phyloP scores from a whole-genome alignment of 1,140 invertebrate species.

The Drosophila repletoides region DNA sequence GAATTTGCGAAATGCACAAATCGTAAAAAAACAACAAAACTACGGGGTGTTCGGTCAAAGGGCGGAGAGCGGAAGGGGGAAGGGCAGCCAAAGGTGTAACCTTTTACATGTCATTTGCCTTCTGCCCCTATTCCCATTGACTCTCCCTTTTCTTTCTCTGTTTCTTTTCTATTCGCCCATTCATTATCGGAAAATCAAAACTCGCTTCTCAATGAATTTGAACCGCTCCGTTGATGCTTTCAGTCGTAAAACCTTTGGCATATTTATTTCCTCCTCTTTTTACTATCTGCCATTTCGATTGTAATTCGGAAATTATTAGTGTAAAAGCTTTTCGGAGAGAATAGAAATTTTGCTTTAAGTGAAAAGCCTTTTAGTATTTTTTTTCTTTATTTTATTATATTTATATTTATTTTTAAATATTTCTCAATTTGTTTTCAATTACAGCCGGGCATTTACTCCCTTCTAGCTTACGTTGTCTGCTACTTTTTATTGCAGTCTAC shows the following conservation, averaged over 20 bases:
- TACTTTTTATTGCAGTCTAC: constrained; percentile 1
- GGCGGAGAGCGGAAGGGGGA: constrained; percentile 35
- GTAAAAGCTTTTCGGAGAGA: too few relatives aligned
- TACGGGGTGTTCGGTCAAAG: constrained; percentile 38
- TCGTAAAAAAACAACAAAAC: constrained; percentile 55
- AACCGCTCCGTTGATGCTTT: constrained; percentile 43
- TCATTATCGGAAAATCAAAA: constrained; percentile 77
- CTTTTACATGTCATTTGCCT: constrained; percentile 19
- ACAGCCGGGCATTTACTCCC: too few relatives aligned
- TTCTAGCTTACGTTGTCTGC: neutral
- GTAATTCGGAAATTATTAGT: too few relatives aligned
- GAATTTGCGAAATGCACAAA: constrained; percentile 62
- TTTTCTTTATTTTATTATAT: neutral
- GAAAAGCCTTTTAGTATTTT: too few relatives aligned
- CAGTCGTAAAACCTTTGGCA: constrained; percentile 39
- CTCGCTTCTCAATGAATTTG: constrained; percentile 76
- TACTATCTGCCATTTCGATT: constrained; percentile 12
- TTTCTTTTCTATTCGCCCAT: constrained; percentile 3
- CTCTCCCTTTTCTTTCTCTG: neutral
- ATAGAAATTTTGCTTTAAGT: too few relatives aligned
- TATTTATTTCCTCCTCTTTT: constrained; percentile 35
- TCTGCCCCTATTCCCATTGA: neutral
- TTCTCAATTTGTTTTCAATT: too few relatives aligned
- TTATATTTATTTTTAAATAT: neutral
- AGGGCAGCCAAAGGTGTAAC: constrained; percentile 38